phyloP scores from a whole-genome alignment of 1,140 invertebrate species.

The Leptinotarsa texana region DNA sequence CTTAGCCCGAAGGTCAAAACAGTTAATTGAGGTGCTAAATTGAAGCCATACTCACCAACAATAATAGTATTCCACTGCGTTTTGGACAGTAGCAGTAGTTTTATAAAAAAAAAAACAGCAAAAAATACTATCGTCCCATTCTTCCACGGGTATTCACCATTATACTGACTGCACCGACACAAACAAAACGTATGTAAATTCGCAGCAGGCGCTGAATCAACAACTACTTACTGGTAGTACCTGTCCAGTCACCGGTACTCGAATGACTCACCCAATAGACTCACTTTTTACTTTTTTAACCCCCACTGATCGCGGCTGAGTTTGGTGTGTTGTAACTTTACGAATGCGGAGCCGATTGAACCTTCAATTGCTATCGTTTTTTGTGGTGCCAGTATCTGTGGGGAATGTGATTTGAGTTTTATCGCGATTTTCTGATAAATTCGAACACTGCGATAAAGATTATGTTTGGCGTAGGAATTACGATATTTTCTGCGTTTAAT shows the following conservation, averaged over 20 bases:
- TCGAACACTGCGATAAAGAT: neutral
- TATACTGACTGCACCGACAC: neutral
- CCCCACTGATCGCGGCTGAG: neutral
- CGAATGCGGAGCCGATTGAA: neutral
- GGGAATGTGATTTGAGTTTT: neutral
- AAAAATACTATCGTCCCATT: neutral
- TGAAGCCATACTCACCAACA: neutral
- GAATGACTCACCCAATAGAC: neutral
- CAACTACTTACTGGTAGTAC: neutral
- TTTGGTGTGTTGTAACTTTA: neutral
- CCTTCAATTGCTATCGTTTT: neutral
- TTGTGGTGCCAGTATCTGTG: neutral
- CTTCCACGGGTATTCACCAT: neutral
- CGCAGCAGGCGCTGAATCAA: neutral
- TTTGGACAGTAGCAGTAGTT: too few species aligned
- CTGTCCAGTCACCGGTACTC: neutral
- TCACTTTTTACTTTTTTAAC: neutral
- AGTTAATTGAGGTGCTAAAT: too few species aligned
- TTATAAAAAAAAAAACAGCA: too few species aligned
- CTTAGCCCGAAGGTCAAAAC: too few species aligned
- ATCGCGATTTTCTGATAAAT: slow-evolving; percentile 6
- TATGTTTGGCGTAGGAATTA: neutral
- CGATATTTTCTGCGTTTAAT: neutral
- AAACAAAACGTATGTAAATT: neutral
- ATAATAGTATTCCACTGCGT: neutral